A percentile compares a stretch with the other conserved stretches of the same genome.
Conservation (phyloP, 1,140 invertebrate species). For the Pogonomyrmex barbatus region DNA sequence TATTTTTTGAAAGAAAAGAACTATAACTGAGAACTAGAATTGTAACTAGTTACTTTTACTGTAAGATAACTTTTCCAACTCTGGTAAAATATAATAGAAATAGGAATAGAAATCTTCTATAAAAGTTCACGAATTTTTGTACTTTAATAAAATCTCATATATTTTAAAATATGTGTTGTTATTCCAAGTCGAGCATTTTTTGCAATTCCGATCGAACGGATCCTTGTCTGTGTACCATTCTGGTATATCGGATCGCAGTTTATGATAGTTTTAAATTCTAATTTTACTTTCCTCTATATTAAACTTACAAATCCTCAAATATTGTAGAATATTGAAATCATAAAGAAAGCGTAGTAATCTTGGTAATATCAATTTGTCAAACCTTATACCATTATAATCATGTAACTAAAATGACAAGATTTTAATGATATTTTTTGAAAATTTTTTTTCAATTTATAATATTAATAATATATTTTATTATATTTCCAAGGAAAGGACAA, state of each 20-base stretch:
- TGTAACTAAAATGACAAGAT: background rate
- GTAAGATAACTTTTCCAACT: no score
- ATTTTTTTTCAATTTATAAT: background rate
- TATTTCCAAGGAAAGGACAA: background rate
- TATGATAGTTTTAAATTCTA: slow-evolving; percentile 88
- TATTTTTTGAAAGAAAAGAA: no score
- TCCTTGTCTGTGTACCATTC: slow-evolving; percentile 89
- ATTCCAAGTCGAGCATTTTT: slow-evolving; percentile 87
- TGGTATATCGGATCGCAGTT: slow-evolving; percentile 85
- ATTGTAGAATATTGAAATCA: slow-evolving; percentile 87
- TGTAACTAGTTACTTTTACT: no score
- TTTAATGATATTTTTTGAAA: background rate
- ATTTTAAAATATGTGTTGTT: slow-evolving; percentile 46
- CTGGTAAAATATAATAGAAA: background rate
- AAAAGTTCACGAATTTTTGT: background rate
- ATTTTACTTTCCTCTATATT: slow-evolving; percentile 87
- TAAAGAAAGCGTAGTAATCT: background rate
- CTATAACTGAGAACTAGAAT: no score
- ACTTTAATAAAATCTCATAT: background rate
- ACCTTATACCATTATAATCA: no score
- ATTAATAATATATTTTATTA: background rate
- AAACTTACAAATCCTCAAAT: slow-evolving; percentile 88
- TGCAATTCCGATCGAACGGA: slow-evolving; percentile 87
- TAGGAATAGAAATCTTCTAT: background rate
- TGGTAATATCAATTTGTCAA: background rate